Conservation (phyloP, 2,888 invertebrate species). For the Catocala sponsa region DNA sequence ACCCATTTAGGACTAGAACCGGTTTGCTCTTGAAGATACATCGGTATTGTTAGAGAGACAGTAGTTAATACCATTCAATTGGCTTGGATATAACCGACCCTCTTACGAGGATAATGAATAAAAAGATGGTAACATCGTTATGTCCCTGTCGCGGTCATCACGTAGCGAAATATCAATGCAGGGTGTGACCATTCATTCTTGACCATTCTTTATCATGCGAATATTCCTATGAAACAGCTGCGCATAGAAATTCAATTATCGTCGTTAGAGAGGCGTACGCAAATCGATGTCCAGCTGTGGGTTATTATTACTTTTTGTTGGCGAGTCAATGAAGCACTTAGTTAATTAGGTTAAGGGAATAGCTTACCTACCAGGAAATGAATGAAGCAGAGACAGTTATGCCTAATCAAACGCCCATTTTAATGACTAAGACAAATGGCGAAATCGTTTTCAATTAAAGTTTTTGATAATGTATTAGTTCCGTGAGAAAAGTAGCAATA, state of each 20-base stretch:
- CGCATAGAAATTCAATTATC: constrained; percentile 66
- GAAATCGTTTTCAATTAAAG: constrained; percentile 83
- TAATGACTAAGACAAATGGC: constrained; percentile 79
- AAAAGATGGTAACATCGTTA: constrained; percentile 81
- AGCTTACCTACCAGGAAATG: constrained; percentile 58
- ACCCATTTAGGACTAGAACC: constrained; percentile 86
- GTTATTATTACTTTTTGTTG: constrained; percentile 50
- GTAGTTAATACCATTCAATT: constrained; percentile 84
- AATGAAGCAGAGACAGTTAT: constrained; percentile 60
- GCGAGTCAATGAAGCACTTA: constrained; percentile 29
- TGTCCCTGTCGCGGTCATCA: constrained; percentile 76
- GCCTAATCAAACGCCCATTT: constrained; percentile 69
- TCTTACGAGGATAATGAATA: constrained; percentile 81
- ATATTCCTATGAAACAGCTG: constrained; percentile 70
- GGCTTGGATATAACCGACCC: constrained; percentile 81
- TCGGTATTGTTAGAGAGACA: constrained; percentile 81
- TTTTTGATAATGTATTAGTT: constrained; percentile 85
- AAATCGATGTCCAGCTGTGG: constrained; percentile 61
- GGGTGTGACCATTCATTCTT: constrained; percentile 81
- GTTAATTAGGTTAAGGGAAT: constrained; percentile 65
- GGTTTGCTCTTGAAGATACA: constrained; percentile 85
- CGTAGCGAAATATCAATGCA: constrained; percentile 75
- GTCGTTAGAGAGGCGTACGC: constrained; percentile 57
- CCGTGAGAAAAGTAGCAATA: constrained; percentile 88
- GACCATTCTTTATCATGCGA: constrained; percentile 77